Base-by-base conservation (phyloP, 2,888 invertebrate genomes). In the Lasioglossum villosulum region DNA sequence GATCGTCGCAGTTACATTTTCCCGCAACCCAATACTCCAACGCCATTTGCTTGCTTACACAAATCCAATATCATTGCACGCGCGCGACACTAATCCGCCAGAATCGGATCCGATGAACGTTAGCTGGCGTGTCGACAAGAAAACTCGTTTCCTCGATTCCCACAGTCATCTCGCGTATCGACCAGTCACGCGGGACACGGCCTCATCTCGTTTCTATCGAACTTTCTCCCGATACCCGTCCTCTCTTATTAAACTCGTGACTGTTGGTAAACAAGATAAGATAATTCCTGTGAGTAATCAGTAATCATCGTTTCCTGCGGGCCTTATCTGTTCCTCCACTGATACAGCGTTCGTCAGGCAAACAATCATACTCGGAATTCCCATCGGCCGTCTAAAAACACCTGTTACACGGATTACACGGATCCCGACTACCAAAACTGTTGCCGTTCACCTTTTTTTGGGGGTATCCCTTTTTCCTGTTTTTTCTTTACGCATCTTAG, bases 241-340 rank as follows among this genome's bases (percentile, higher is more conserved):
- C 66, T 34, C 19, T 34, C 66, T 19, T 34, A 66, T 19, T 34
- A 1, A 66, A 16, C 66, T 19, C 66, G 30, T 19, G 66, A 30
- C 66, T 66, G 66, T 30, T 19, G 16, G 73, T 74, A 83, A 83
- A 83, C 56, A 83, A 72, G 84, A 84, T 84, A 75, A 83, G 78
- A 84, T 66, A 79, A 59, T 30, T 8, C 78, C n/a, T 10, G 2
- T 3, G 5, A 10, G 37, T n/a, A 48, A 83, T 83, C 78, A 2
- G 16, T 4, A 8, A 34, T 70, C n/a, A 34, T 27, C 27, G 45
- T 45, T 75, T 14, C 72, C 42, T 37, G 0, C 23, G 27, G 19
- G n/a, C 27, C 30, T 39, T 16, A n/a, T 71, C 68, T 8, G 8
- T 19, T 1, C 42, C 8, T 10, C 37, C 70, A 12, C 6, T 16